A percentile compares a stretch with the other conserved stretches of the same genome.
phyloP scores from a whole-genome alignment of 2,113 vertebrate species.

The Chionodraco myersi region DNA sequence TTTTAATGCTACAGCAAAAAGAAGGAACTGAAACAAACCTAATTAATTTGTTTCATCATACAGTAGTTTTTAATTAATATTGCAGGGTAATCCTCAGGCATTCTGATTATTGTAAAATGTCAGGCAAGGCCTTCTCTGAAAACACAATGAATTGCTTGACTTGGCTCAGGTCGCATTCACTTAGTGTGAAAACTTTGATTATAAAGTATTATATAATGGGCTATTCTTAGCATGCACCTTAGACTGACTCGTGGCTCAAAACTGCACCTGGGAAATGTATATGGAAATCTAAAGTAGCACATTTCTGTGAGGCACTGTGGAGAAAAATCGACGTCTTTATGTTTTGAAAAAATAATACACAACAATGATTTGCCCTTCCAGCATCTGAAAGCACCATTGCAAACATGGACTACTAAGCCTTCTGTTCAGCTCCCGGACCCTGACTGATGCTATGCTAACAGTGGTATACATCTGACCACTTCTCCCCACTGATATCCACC shows the following conservation, averaged over 20 bases:
- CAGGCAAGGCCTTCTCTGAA: constrained; percentile 29
- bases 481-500: neutral
- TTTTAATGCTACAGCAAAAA: neutral
- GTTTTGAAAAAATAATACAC: neutral
- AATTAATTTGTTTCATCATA: neutral
- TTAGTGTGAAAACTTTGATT: constrained; percentile 47
- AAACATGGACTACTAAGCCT: neutral
- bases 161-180: constrained; percentile 37
- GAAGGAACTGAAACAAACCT: neutral
- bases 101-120: constrained; percentile 43
- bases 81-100: neutral
- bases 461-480: neutral
- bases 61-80: neutral
- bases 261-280: neutral
- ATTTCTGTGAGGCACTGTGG: too few relatives aligned
- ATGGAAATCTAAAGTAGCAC: neutral
- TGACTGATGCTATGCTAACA: constrained; percentile 9
- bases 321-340: neutral
- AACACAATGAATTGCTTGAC: constrained; percentile 57
- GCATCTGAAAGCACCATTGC: neutral
- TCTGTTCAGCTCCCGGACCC: neutral
- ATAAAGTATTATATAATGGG: too few relatives aligned
- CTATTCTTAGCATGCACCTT: constrained; percentile 15
- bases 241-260: neutral
- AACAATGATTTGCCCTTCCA: neutral